Evolutionary conservation across 2,888 invertebrate genomes (phyloP).

Genomic region (Loripinus fragilis): DNA sequence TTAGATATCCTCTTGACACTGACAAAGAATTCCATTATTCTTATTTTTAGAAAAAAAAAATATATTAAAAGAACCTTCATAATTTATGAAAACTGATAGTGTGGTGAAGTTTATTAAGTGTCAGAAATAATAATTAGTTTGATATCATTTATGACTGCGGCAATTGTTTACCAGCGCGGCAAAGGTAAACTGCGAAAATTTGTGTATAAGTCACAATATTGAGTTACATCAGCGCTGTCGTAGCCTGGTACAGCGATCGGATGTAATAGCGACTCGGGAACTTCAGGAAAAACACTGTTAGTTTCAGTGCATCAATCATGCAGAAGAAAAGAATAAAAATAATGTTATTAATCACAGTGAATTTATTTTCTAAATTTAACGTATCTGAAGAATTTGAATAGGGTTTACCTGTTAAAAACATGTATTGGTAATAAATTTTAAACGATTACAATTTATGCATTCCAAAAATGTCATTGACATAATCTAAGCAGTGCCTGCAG

Average conservation of each 20-base stretch:
- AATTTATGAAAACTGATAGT: conserved; percentile 4
- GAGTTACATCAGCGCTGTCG: neutral
- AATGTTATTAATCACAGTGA: no score
- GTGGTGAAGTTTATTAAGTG: conserved; percentile 20
- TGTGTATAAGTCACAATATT: neutral
- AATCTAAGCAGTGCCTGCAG: no score
- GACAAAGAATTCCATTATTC: neutral
- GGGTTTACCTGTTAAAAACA: no score
- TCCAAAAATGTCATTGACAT: no score
- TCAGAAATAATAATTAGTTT: conserved; percentile 39
- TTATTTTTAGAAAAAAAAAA: neutral
- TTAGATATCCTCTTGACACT: neutral
- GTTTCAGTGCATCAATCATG: neutral
- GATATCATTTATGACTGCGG: conserved; percentile 26
- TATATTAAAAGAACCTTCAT: neutral
- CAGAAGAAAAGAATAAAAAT: neutral
- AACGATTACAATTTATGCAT: no score
- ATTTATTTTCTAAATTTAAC: no score
- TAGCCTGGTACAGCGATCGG: neutral
- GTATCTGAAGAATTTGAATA: no score
- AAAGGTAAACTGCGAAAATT: conserved; percentile 5
- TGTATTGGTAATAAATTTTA: no score
- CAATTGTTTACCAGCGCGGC: conserved; percentile 16
- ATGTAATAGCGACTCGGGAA: neutral
- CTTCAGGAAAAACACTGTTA: neutral